Base-by-base conservation (phyloP, 2,888 invertebrate species). In the Polietes domitor region DNA sequence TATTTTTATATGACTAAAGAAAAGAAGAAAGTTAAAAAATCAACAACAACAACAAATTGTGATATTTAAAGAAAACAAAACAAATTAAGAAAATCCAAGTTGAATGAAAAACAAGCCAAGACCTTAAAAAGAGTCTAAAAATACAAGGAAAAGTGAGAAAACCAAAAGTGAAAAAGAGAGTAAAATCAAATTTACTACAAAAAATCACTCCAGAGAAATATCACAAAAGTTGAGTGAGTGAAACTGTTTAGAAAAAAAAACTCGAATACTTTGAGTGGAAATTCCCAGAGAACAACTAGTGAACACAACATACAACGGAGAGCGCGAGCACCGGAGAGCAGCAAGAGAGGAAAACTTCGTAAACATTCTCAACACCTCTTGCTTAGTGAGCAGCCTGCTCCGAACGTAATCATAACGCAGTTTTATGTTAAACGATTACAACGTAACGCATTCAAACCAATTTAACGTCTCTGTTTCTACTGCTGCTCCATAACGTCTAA, bases 381-480 rank as follows among this genome's bases (percentile, higher is more conserved):
- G 68, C 68, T 43, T 24, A 68, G 68, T 43, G 43, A 68, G 68
- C 68, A 41, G 43, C 24, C 68, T 21, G n/a, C 68, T 43, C 68
- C 4, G 24, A 68, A 68, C 68, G 68, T 43, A 41, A 68, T 82
- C 84, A 81, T 76, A 84, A 82, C 78, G 76, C 84, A 84, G 76
- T 76, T 84, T 84, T 82, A 84, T 84, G 84, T 84, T 84, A 81
- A 81, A 81, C 84, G 78, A 68, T 84, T 84, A 82, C 78, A 79
- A 82, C 82, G 84, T 84, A 84, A 82, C 76, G 81, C 78, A 84
- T 82, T 82, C 75, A 19, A 43, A 68, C 43, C 68, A 43, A 70
- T 63, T 73, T 76, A 15, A 78, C 68, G 82, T 82, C 72, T 78
- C 76, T 73, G 75, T 78, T 81, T 68, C 78, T 76, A 24, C 73